Conservation (phyloP, 92 coral and sea anemone species). For the Isaurus tuberculatus region DNA sequence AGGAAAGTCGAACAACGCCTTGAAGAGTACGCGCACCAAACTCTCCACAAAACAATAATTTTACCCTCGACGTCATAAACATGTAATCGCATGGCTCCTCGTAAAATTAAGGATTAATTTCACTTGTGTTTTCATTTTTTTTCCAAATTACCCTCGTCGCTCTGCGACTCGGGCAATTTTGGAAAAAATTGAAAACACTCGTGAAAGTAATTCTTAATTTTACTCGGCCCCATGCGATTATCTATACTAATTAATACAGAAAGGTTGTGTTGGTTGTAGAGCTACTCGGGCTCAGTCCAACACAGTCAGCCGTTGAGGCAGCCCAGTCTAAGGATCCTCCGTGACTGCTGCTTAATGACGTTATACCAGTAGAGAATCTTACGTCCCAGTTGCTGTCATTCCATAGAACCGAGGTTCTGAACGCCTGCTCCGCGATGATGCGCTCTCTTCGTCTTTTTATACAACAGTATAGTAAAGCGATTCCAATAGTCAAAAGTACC, state of each 20-base stretch:
- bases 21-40: too few species aligned
- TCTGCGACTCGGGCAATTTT: too few species aligned
- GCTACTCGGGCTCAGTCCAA: constrained; percentile 18
- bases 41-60: too few species aligned
- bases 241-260: constrained; percentile 19
- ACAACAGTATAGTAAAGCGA: not conserved
- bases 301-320: constrained; percentile 4
- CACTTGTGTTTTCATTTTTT: too few species aligned
- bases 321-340: not conserved
- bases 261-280: constrained; percentile 15
- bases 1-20: too few species aligned
- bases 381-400: constrained; percentile 42
- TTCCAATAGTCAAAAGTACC: constrained; percentile 6
- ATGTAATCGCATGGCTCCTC: too few species aligned
- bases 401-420: constrained; percentile 36
- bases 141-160: too few species aligned
- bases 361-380: constrained; percentile 27
- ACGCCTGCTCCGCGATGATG: constrained; percentile 20
- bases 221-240: too few species aligned
- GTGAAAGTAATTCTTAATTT: too few species aligned
- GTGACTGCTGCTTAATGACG: not conserved
- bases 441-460: constrained; percentile 32
- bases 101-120: too few species aligned
- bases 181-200: too few species aligned
- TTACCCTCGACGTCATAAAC: too few species aligned